These are phyloP conservation scores for Halichoerus grypus DNA, from an alignment of 2,113 vertebrate genomes.

Conservation along the genomic window DNA sequence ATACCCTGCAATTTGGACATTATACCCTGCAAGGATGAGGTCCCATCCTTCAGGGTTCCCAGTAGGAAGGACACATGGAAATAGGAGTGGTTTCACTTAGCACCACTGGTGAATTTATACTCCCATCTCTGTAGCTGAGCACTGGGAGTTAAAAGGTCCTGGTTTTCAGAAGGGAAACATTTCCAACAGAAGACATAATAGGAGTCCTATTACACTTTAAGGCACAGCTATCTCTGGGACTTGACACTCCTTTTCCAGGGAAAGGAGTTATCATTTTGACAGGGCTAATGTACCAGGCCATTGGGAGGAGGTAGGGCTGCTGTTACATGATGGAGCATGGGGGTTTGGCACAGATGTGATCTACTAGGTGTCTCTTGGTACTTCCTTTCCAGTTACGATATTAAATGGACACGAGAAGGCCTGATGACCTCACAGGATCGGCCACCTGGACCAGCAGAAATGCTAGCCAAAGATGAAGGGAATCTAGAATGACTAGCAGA, in stretches of 20 bases:
- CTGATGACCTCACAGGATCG: not conserved
- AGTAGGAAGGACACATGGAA: not conserved
- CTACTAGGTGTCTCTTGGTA: not conserved
- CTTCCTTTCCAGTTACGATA: not conserved
- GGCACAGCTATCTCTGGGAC: not conserved
- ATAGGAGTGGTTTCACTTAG: not conserved
- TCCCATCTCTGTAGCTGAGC: not conserved
- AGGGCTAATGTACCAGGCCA: not conserved
- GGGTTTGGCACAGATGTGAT: not conserved
- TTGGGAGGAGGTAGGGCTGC: not conserved
- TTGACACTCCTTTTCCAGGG: not conserved
- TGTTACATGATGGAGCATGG: not conserved
- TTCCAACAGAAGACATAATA: not conserved
- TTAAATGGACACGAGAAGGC: not conserved
- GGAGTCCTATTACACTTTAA: not conserved
- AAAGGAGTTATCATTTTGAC: not conserved
- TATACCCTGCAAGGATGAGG: not conserved
- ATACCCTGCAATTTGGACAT: not conserved
- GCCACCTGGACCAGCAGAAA: not conserved
- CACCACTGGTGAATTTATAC: not conserved
- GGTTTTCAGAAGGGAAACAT: constrained; percentile 19
- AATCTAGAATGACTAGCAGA: not conserved
- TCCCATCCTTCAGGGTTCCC: not conserved
- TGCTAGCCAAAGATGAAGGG: not conserved
- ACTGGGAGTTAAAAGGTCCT: not conserved